Evolutionary conservation across 2,797 vertebrate genomes (phyloP).

Genomic region (Sarcoramphus papa): DNA sequence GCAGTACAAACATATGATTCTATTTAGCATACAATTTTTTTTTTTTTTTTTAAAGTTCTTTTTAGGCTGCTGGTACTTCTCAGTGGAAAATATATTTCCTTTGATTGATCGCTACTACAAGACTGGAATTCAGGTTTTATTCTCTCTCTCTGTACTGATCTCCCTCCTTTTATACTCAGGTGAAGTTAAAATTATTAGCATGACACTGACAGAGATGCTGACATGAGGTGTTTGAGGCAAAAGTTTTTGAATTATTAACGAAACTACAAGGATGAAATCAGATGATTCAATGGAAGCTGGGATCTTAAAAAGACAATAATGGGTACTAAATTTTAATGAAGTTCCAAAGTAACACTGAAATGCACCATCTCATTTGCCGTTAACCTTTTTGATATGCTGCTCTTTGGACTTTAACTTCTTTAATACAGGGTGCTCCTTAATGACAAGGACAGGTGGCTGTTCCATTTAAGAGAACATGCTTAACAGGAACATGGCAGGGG

Average conservation of each 20-base stretch:
- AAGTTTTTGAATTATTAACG: constrained; percentile 69
- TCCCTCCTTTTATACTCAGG: constrained; percentile 8
- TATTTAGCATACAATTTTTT: neutral
- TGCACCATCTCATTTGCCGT: constrained; percentile 61
- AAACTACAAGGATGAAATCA: constrained; percentile 60
- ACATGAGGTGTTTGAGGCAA: constrained; percentile 44
- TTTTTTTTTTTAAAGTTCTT: neutral
- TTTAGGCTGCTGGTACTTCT: neutral
- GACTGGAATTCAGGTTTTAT: neutral
- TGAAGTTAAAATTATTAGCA: constrained; percentile 35
- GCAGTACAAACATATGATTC: neutral
- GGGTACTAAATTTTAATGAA: constrained; percentile 71
- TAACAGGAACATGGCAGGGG: neutral
- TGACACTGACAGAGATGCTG: constrained; percentile 52
- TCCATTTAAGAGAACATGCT: constrained; percentile 33
- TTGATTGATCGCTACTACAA: neutral
- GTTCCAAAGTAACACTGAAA: constrained; percentile 57
- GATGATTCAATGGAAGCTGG: constrained; percentile 27
- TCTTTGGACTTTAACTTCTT: constrained; percentile 55
- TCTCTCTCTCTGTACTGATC: neutral
- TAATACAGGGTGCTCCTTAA: constrained; percentile 19
- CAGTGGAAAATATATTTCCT: neutral
- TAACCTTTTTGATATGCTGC: constrained; percentile 66
- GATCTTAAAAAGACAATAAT: constrained; percentile 56
- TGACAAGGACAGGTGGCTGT: constrained; percentile 37